phyloP scores from a whole-genome alignment of 2,113 vertebrate genomes.

The Carassius gibelio region DNA sequence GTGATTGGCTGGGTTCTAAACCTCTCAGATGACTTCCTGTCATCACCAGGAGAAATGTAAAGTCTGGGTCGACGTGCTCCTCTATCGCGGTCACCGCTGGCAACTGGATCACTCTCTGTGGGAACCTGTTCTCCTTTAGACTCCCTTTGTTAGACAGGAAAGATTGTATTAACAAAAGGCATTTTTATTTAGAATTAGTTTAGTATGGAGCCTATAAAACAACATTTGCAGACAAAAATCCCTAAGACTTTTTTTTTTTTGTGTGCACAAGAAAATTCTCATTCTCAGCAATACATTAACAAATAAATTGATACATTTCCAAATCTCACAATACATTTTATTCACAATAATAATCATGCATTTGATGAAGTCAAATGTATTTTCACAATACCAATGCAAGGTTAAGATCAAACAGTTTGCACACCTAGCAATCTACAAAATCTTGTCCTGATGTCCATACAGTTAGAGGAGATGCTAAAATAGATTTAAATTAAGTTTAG shows the following conservation, averaged over 20 bases:
- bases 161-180: slow-evolving; percentile 49
- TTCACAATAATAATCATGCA: not conserved
- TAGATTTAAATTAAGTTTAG: too few relatives aligned
- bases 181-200: not conserved
- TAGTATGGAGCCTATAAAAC: not conserved
- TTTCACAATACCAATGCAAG: not conserved
- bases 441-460: not conserved
- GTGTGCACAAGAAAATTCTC: too few relatives aligned
- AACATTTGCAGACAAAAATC: not conserved
- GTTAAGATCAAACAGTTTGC: not conserved
- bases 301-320: not conserved
- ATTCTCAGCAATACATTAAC: too few relatives aligned
- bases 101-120: slow-evolving; percentile 71
- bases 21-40: slow-evolving; percentile 91
- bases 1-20: slow-evolving; percentile 98
- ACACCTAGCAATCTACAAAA: not conserved
- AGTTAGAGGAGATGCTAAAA: not conserved
- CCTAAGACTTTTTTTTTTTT: too few relatives aligned
- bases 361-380: not conserved
- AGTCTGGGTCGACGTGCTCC: slow-evolving; percentile 86
- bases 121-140: slow-evolving; percentile 77
- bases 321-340: not conserved
- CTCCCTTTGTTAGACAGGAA: slow-evolving; percentile 74
- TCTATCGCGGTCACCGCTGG: slow-evolving; percentile 77
- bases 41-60: slow-evolving; percentile 94